A percentile compares a stretch with the other conserved stretches of the same genome.
These are phyloP conservation scores for Pampus argenteus DNA, from an alignment of 2,797 vertebrate species.

Conservation along the genomic window DNA sequence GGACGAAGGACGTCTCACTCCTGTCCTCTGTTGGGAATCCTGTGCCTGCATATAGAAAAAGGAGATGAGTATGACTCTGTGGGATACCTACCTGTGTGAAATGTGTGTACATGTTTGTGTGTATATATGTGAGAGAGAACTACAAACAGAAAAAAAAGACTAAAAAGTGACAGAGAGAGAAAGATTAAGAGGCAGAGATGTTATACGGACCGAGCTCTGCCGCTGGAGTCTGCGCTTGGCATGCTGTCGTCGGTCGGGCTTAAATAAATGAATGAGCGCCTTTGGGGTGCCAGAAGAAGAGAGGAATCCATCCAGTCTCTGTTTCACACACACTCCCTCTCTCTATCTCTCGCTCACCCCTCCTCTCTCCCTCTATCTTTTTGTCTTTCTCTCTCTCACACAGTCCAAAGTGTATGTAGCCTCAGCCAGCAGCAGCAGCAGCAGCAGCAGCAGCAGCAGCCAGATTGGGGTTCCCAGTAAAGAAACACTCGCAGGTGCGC, in stretches of 20 bases:
- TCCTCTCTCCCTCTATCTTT: not conserved
- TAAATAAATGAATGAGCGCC: constrained; percentile 70
- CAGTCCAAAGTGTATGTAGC: constrained; percentile 52
- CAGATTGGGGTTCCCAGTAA: constrained; percentile 33
- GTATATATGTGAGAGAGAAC: not conserved
- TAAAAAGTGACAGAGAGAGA: constrained; percentile 12
- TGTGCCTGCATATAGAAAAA: constrained; percentile 39
- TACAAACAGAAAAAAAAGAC: not conserved
- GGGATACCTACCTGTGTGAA: constrained; percentile 4
- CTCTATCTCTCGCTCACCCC: constrained; percentile 8
- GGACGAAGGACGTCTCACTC: constrained; percentile 44
- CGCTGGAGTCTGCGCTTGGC: constrained; percentile 65
- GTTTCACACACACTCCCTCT: constrained; percentile 28
- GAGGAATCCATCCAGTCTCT: constrained; percentile 58
- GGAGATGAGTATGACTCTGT: constrained; percentile 2
- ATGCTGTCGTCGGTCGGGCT: constrained; percentile 65
- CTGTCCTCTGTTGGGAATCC: constrained; percentile 47
- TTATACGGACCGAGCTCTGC: constrained; percentile 61
- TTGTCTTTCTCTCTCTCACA: constrained; percentile 13
- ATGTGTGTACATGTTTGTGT: not conserved
- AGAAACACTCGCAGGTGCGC: constrained; percentile 56
- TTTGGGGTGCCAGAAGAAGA: constrained; percentile 70
- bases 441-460: constrained; percentile 28
- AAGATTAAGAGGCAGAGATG: constrained; percentile 1
- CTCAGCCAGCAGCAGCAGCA: constrained; percentile 45